These are phyloP conservation scores for Oedothorax gibbosus DNA, from an alignment of 1,140 invertebrate species.

Conservation along the genomic window DNA sequence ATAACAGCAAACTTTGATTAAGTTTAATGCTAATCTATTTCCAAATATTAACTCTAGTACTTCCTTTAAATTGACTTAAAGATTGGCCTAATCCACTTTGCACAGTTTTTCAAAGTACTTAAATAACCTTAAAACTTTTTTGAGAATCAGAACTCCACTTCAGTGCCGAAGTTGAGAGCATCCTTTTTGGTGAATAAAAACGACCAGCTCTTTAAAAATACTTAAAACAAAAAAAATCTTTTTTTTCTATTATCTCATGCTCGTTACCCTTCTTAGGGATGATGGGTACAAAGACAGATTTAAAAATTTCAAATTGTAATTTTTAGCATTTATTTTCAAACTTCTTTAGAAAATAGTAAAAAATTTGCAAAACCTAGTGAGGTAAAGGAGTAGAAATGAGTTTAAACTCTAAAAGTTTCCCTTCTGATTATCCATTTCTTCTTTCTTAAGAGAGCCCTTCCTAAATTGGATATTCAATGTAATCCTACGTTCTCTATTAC, in stretches of 20 bases:
- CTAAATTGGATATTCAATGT: conserved; percentile 37
- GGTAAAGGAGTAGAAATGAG: neutral
- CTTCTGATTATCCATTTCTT: conserved; percentile 49
- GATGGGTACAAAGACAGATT: conserved; percentile 16
- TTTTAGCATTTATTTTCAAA: conserved; percentile 36
- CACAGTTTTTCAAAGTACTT: too few species aligned
- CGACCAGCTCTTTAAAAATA: too few species aligned
- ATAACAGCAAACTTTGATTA: too few species aligned
- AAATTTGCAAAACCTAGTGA: conserved; percentile 18
- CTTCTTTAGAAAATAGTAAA: neutral
- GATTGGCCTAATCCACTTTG: too few species aligned
- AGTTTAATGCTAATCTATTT: too few species aligned
- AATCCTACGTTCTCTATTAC: conserved; percentile 30
- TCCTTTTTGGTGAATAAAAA: too few species aligned
- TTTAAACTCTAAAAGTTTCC: conserved; percentile 30
- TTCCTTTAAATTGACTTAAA: too few species aligned
- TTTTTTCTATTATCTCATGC: conserved; percentile 27
- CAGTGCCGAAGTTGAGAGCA: too few species aligned
- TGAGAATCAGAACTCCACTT: too few species aligned
- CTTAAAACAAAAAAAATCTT: neutral
- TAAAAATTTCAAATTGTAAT: conserved; percentile 1
- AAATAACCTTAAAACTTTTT: too few species aligned
- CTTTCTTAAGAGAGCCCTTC: conserved; percentile 12
- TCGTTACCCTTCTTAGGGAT: conserved; percentile 24
- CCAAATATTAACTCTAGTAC: too few species aligned